Evolutionary conservation across 2,797 vertebrate species (phyloP).

Genomic region (Scolopax bukidnonensis): DNA sequence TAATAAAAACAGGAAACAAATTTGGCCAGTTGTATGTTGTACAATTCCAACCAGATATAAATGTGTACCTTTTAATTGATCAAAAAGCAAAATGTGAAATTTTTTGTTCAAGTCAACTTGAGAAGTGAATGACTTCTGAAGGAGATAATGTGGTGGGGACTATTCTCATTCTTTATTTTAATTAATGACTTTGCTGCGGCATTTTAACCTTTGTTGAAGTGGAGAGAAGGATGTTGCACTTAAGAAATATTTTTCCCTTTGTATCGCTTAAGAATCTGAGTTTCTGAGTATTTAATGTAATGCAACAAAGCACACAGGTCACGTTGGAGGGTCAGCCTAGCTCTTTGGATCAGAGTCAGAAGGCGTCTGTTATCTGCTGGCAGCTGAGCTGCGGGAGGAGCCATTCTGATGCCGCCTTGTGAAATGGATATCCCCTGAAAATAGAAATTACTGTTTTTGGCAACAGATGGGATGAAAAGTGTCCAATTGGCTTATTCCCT

Average conservation of each 20-base stretch:
- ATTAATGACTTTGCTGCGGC: fast-evolving
- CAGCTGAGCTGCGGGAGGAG: not conserved
- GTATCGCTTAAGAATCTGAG: not conserved
- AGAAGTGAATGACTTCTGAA: not conserved
- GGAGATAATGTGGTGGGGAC: not conserved
- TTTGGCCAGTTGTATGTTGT: not conserved
- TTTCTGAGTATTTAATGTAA: not conserved
- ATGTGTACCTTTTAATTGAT: not conserved
- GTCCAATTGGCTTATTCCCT: not conserved
- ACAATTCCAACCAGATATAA: not conserved
- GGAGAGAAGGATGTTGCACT: not conserved
- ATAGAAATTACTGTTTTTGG: not conserved
- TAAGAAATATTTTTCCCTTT: not conserved
- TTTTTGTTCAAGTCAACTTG: not conserved
- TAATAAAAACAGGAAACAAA: not conserved
- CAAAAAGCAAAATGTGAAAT: not conserved
- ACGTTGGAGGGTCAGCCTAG: not conserved
- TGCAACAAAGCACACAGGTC: fast-evolving
- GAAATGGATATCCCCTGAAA: not conserved
- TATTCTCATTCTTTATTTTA: fast-evolving
- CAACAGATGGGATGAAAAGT: not conserved
- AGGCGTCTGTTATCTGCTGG: not conserved
- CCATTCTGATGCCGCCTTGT: not conserved
- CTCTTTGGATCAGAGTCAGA: not conserved
- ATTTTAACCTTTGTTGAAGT: not conserved